These are phyloP conservation scores for Channa argus DNA, from an alignment of 2,113 vertebrate genomes.

Conservation along the genomic window DNA sequence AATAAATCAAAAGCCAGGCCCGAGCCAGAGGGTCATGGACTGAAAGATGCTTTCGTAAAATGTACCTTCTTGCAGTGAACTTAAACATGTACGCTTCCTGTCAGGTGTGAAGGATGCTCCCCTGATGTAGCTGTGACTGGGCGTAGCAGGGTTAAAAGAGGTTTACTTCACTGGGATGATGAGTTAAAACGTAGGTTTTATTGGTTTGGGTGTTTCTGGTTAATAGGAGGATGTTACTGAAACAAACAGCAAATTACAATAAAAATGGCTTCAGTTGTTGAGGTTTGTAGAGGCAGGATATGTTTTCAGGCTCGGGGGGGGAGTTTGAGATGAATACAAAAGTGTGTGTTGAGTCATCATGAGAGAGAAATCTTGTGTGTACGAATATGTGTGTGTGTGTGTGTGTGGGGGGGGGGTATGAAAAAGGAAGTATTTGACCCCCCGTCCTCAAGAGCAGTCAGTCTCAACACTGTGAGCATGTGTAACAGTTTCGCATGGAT, in stretches of 20 bases:
- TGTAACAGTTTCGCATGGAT: conserved; percentile 5
- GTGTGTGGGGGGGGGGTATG: neutral
- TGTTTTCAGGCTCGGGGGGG: conserved; percentile 38
- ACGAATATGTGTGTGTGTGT: neutral
- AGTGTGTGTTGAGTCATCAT: conserved; percentile 54
- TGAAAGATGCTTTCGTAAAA: too few relatives aligned
- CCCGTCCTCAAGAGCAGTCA: neutral
- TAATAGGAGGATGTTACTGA: neutral
- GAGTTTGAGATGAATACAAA: conserved; percentile 51
- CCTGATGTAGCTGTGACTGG: too few relatives aligned
- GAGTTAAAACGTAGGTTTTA: neutral
- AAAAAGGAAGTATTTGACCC: neutral
- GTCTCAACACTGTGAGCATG: neutral
- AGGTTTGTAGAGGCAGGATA: neutral
- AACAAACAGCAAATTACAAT: neutral
- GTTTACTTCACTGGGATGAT: neutral
- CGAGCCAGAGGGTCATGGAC: too few relatives aligned
- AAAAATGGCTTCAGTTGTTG: conserved; percentile 34
- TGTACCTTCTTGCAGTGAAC: too few relatives aligned
- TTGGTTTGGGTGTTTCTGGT: conserved; percentile 6
- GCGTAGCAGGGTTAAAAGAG: neutral
- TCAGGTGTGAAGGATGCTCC: too few relatives aligned
- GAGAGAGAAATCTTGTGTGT: neutral
- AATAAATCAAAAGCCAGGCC: too few relatives aligned
- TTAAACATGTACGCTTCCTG: too few relatives aligned